Evolutionary conservation across 2,888 invertebrate genomes (phyloP).

Genomic region (Eumerus sabulonum): DNA sequence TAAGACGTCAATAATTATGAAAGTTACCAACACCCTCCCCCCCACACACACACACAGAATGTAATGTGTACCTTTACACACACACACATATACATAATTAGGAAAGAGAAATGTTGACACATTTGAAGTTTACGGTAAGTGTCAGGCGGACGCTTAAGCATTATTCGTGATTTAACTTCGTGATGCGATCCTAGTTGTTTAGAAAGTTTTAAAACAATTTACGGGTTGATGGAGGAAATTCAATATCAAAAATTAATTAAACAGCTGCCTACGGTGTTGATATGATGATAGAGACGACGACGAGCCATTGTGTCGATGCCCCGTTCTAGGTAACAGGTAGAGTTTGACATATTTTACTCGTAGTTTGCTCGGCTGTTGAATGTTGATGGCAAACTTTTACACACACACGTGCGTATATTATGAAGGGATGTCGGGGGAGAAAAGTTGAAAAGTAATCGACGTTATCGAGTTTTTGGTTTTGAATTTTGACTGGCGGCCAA

Average conservation of each 20-base stretch:
- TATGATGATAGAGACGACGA: not conserved
- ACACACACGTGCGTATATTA: slow-evolving; percentile 12
- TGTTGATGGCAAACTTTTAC: slow-evolving; percentile 12
- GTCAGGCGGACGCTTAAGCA: not conserved
- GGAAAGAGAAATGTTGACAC: not conserved
- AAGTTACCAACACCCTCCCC: not conserved
- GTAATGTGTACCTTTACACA: not conserved
- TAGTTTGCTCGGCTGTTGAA: too few species aligned
- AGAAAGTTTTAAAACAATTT: slow-evolving; percentile 31
- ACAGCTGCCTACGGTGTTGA: slow-evolving; percentile 17
- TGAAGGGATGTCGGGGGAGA: too few species aligned
- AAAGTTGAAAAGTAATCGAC: not conserved
- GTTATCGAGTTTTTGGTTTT: not conserved
- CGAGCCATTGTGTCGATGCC: too few species aligned
- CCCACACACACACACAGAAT: not conserved
- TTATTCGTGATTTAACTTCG: slow-evolving; percentile 32
- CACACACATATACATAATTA: not conserved
- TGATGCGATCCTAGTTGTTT: slow-evolving; percentile 15
- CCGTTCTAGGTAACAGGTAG: too few species aligned
- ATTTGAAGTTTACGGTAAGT: not conserved
- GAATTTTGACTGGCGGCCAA: too few species aligned
- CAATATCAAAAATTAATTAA: slow-evolving; percentile 54
- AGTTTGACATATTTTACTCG: too few species aligned
- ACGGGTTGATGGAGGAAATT: slow-evolving; percentile 21
- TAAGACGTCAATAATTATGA: slow-evolving; percentile 71